Conservation (phyloP, 2,113 vertebrate species). For the Platichthys stellatus region DNA sequence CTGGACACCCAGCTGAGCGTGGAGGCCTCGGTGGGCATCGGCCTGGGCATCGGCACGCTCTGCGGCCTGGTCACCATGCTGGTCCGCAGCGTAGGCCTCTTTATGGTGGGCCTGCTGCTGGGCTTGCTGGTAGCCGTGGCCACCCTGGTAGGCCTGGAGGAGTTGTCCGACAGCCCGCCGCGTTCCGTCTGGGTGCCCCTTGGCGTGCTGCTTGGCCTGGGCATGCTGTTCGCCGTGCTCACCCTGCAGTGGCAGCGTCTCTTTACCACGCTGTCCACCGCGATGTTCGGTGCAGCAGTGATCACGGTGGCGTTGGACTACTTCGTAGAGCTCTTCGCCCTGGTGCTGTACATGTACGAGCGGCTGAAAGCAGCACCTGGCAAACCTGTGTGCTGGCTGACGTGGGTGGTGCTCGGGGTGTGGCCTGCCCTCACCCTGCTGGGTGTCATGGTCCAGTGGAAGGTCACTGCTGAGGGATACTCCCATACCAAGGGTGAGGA, state of each 20-base stretch:
- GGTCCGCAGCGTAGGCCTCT: conserved; percentile 96
- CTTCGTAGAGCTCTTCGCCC: conserved; percentile 93
- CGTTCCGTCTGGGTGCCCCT: conserved; percentile 96
- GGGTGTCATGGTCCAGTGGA: conserved; percentile 94
- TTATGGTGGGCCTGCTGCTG: conserved; percentile 96
- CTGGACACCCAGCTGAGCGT: conserved; percentile 97
- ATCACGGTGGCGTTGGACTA: conserved; percentile 95
- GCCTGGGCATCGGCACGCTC: conserved; percentile 93
- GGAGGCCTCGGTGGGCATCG: conserved; percentile 95
- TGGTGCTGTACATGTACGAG: conserved; percentile 92
- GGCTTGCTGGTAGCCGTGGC: conserved; percentile 92
- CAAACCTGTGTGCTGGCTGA: conserved; percentile 93
- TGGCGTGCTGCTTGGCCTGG: conserved; percentile 92
- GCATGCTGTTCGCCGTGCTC: conserved; percentile 96
- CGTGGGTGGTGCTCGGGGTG: conserved; percentile 93
- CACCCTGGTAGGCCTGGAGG: conserved; percentile 89
- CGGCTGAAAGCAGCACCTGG: conserved; percentile 86
- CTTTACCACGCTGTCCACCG: conserved; percentile 94
- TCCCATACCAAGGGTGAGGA: conserved; percentile 95
- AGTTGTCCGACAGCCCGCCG: conserved; percentile 90
- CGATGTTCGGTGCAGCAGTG: conserved; percentile 91
- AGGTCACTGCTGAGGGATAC: conserved; percentile 94
- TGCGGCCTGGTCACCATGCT: conserved; percentile 99
- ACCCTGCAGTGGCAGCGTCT: conserved; percentile 97
- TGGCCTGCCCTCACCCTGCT: conserved; percentile 94